Evolutionary conservation across 1,140 invertebrate species (phyloP).

Genomic region (Pogonomyrmex barbatus): DNA sequence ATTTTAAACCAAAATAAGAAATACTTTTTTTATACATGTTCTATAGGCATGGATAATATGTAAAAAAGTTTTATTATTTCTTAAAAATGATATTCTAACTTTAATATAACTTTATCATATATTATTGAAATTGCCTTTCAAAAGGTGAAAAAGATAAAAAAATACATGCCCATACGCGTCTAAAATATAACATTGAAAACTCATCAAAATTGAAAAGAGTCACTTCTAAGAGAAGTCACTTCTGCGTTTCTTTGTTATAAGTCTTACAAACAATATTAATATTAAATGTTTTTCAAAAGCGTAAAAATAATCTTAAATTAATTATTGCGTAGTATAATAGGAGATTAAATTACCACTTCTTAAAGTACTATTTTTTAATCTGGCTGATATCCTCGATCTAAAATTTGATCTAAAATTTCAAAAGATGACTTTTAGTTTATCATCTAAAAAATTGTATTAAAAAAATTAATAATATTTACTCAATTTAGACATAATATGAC

Average conservation of each 20-base stretch:
- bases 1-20: too few species aligned
- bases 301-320: not conserved
- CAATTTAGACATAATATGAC: not conserved
- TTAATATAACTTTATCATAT: too few species aligned
- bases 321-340: not conserved
- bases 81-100: too few species aligned
- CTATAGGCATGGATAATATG: too few species aligned
- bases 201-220: too few species aligned
- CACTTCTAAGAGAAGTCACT: too few species aligned
- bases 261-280: not conserved
- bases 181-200: too few species aligned
- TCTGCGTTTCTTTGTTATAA: not conserved
- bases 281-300: not conserved
- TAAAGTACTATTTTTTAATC: not conserved
- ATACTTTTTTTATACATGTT: too few species aligned
- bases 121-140: too few species aligned
- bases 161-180: too few species aligned
- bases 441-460: not conserved
- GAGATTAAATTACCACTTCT: not conserved
- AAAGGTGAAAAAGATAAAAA: too few species aligned
- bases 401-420: conserved; percentile 1
- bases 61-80: too few species aligned
- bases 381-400: not conserved
- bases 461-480: not conserved
- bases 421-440: not conserved